Percentiles rank a stretch among this genome's conserved stretches.
phyloP scores from a whole-genome alignment of 2,888 invertebrate species.

The Papilio elwesi region DNA sequence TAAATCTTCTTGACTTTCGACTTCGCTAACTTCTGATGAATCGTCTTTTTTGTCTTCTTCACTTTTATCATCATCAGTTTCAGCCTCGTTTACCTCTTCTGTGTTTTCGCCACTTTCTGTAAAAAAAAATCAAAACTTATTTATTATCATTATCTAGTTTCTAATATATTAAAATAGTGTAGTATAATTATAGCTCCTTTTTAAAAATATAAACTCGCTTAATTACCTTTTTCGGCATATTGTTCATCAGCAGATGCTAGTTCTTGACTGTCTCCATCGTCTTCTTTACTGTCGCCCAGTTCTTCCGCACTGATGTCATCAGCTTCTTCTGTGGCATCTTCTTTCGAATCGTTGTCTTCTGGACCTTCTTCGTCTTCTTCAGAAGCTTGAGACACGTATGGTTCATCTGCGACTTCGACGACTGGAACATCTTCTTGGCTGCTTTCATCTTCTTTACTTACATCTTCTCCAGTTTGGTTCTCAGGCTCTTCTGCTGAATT shows the following conservation, averaged over 20 bases:
- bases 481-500: slow-evolving; percentile 72
- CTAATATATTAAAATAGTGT: too few species aligned
- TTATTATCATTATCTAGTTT: too few species aligned
- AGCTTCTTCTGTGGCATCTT: slow-evolving; percentile 60
- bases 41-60: slow-evolving; percentile 54
- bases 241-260: slow-evolving; percentile 78
- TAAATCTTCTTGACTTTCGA: slow-evolving; percentile 56
- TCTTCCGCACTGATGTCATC: slow-evolving; percentile 64
- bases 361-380: slow-evolving; percentile 72
- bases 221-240: slow-evolving; percentile 73
- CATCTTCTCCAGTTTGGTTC: slow-evolving; percentile 57
- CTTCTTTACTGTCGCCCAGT: slow-evolving; percentile 59
- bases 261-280: slow-evolving; percentile 64
- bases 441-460: slow-evolving; percentile 55
- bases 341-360: slow-evolving; percentile 69
- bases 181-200: too few species aligned
- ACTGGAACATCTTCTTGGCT: slow-evolving; percentile 68
- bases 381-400: slow-evolving; percentile 75
- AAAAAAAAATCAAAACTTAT: background rate
- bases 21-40: slow-evolving; percentile 52
- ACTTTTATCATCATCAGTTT: slow-evolving; percentile 50
- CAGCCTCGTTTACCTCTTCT: slow-evolving; percentile 53
- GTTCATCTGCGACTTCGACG: slow-evolving; percentile 79
- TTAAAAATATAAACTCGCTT: background rate
- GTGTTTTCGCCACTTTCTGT: slow-evolving; percentile 70